Base-by-base conservation (phyloP, 2,888 invertebrate genomes). In the Patella caerulea region DNA sequence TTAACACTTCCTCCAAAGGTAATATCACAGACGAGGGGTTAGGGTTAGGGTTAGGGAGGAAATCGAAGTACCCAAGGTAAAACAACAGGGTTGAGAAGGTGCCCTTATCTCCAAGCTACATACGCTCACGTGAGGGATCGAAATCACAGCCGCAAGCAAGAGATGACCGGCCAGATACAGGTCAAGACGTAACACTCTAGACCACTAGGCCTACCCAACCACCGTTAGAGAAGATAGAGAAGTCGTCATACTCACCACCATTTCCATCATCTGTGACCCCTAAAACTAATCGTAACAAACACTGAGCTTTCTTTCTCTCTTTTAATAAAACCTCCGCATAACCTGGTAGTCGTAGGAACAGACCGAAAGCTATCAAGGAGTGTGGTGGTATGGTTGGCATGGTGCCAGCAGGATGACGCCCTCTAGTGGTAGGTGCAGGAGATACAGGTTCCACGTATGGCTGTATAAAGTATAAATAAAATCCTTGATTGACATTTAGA, bases 241-340 rank as follows among this genome's bases (percentile, higher is more conserved):
- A 65, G 24, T 3, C 12, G 29, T 55, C 19, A 5, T 19, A 55
- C 93, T 93, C 87, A 95, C 95, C 95, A 91, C 97, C 97, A 92
- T 97, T 96, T 72, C 97, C 97, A 89, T 97, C 97, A 87, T 97
- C 96, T 3, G 96, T 95, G 9, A 97, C 97, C 2, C 98, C 98
- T 29, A 98, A 93, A 56, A 97, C 95, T 74, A 98, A 93, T 7
- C 97, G 93, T 82, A 98, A 93, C 81, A 98, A 93, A 90, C 96
- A 96, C 87, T 96, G 95, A 0, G 98, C 98, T 82, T 95, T 94
- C 83, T 89, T 88, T 83, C 96, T 94, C 86, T 96, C 95, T 91
- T 96, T 96, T 52, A 98, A 93, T 82, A 98, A 92, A 71, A 97
- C 96, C 90, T 96, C 97, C 0, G 97, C 97, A 91, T 97, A 98